phyloP scores from a whole-genome alignment of 2,888 invertebrate genomes.

The Rugalucina vietnamica region DNA sequence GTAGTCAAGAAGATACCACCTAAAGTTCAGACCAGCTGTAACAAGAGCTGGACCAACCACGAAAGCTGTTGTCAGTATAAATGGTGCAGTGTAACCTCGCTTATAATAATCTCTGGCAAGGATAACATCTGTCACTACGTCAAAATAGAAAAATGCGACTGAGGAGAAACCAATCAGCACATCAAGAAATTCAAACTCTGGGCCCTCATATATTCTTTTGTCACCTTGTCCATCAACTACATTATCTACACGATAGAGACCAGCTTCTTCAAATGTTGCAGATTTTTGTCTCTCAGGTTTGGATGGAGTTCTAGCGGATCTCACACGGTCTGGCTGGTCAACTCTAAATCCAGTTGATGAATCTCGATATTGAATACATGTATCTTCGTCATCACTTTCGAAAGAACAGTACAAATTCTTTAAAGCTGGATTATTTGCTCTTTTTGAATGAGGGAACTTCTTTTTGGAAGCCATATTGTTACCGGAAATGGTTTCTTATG shows the following conservation, averaged over 20 bases:
- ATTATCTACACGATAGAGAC: neutral
- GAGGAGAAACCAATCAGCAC: constrained; percentile 68
- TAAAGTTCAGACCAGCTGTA: constrained; percentile 70
- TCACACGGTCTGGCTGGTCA: constrained; percentile 39
- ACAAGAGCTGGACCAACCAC: constrained; percentile 71
- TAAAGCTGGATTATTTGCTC: constrained; percentile 41
- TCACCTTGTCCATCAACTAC: neutral
- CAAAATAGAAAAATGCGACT: constrained; percentile 72
- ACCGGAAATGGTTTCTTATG: neutral
- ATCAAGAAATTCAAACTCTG: constrained; percentile 67
- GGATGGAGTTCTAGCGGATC: neutral
- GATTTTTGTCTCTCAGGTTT: neutral
- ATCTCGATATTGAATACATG: neutral
- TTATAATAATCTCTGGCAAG: constrained; percentile 72
- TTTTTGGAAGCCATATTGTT: constrained; percentile 60
- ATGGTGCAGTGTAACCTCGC: constrained; percentile 54
- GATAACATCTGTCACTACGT: constrained; percentile 72
- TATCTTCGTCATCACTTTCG: constrained; percentile 27
- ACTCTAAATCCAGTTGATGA: neutral
- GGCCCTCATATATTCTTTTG: constrained; percentile 25
- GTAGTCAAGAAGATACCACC: constrained; percentile 77
- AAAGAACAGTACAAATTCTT: constrained; percentile 33
- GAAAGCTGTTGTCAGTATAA: constrained; percentile 71
- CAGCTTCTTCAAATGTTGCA: neutral
- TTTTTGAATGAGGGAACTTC: constrained; percentile 54